These are phyloP conservation scores for Oreochromis grahami DNA, from an alignment of 2,797 vertebrate species.

Conservation along the genomic window DNA sequence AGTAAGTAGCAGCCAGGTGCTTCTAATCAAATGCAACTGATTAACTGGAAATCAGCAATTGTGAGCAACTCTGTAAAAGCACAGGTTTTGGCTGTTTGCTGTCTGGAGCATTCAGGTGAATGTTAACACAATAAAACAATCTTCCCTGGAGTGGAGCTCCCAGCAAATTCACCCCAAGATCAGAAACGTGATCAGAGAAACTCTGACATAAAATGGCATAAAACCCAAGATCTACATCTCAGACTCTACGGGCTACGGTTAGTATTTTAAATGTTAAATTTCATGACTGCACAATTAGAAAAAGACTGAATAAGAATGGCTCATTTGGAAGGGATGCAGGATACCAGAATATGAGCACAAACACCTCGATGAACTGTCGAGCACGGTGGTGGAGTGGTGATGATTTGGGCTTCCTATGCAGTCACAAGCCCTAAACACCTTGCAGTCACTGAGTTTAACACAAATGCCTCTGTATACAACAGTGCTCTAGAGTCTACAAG, in stretches of 20 bases:
- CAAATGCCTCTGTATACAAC: not conserved
- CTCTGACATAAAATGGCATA: not conserved
- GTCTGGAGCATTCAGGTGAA: not conserved
- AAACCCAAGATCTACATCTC: not conserved
- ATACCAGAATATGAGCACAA: not conserved
- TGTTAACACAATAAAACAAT: not conserved
- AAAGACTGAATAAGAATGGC: not conserved
- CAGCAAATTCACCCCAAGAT: not conserved
- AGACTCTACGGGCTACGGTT: not conserved
- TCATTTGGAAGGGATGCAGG: not conserved
- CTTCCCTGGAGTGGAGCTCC: not conserved
- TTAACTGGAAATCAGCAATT: not conserved
- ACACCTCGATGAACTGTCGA: not conserved
- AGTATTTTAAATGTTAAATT: not conserved
- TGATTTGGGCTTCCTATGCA: not conserved
- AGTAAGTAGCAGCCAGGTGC: not conserved
- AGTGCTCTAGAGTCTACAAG: not conserved
- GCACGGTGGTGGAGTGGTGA: not conserved
- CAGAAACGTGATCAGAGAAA: not conserved
- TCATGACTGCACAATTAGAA: not conserved
- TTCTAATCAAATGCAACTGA: not conserved
- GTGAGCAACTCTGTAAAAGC: not conserved
- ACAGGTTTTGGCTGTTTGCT: not conserved
- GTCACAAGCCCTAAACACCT: not conserved
- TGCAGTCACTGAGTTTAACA: not conserved